Base-by-base conservation (phyloP, 2,888 invertebrate genomes). In the Aporophyla nigra region DNA sequence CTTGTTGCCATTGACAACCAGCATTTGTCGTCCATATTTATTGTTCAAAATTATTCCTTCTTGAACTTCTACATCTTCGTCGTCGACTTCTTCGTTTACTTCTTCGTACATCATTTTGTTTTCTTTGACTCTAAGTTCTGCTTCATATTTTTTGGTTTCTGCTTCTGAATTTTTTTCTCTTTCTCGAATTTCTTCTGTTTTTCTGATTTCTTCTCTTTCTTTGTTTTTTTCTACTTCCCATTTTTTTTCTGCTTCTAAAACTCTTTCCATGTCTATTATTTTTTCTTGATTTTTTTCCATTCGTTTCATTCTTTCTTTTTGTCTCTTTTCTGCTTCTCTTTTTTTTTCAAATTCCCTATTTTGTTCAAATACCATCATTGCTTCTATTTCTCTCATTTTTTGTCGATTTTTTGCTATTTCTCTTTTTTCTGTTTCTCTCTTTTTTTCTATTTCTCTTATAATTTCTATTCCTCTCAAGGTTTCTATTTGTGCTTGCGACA, bases 1-100 rank as follows among this genome's bases (percentile, higher is more conserved):
- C 33, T 72, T 86, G 68, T 83, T 53, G 14, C 85, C 78, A 0
- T 76, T 71, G 87, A 92, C 59, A 81, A 87, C 9, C 62, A 82
- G 24, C 85, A 78, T 27, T 79, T 83, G 82, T 14, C 59, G 58
- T n/a, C 84, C 74, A 14, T 10, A 40, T 76, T 0, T 54, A 58
- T 1, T 78, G 24, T 54, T 65, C 51, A 83, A 24, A 59, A 80
- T 81, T 12, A 61, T n/a, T 59, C 80, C 80, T 68, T 83, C 72
- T 72, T 61, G 62, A 24, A 80, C 54, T 24, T 83, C 83, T 68
- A 54, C 49, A n/a, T 77, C 62, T 9, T 53, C n/a, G 19, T 71
- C 53, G 1, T 68, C 81, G 10, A 40, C 33, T 33, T 73, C 62
- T 49, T 71, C 58, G 3, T 58, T 66, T 6, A 49, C 46, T 53